phyloP scores from a whole-genome alignment of 2,888 invertebrate genomes.

The Therioaphis trifolii region DNA sequence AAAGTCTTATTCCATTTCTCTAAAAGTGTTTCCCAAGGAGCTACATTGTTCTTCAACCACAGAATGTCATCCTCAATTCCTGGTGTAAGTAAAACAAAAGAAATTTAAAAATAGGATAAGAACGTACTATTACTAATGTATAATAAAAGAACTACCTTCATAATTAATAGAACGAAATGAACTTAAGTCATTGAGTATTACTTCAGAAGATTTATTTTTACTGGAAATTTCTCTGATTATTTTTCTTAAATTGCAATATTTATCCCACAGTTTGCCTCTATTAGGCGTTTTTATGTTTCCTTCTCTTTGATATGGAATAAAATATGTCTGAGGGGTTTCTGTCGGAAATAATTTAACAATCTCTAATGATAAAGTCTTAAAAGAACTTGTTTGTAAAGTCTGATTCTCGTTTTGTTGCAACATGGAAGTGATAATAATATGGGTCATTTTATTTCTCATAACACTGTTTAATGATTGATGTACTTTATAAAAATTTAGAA shows the following conservation, averaged over 20 bases:
- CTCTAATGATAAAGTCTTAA: background rate
- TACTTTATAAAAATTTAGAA: too few species aligned
- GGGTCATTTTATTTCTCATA: constrained; percentile 17
- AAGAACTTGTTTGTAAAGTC: constrained; percentile 1
- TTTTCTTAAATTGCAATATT: too few species aligned
- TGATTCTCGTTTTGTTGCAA: background rate
- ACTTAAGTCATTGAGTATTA: background rate
- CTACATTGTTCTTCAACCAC: too few species aligned
- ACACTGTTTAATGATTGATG: background rate
- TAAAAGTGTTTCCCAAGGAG: constrained; percentile 16
- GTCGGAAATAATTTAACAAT: background rate
- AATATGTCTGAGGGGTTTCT: background rate
- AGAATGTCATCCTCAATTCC: too few species aligned
- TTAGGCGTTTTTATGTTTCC: too few species aligned
- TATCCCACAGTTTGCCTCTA: background rate
- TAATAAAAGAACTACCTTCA: too few species aligned
- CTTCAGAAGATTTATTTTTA: constrained; percentile 1
- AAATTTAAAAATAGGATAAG: too few species aligned
- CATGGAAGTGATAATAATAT: constrained; percentile 2
- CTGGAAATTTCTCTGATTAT: background rate
- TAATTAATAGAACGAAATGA: too few species aligned
- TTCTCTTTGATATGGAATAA: constrained; percentile 7
- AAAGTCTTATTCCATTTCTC: constrained; percentile 16
- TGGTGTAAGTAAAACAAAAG: background rate
- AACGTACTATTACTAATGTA: too few species aligned